Evolutionary conservation across 2,797 vertebrate species (phyloP).

Genomic region (Heterohyrax brucei): DNA sequence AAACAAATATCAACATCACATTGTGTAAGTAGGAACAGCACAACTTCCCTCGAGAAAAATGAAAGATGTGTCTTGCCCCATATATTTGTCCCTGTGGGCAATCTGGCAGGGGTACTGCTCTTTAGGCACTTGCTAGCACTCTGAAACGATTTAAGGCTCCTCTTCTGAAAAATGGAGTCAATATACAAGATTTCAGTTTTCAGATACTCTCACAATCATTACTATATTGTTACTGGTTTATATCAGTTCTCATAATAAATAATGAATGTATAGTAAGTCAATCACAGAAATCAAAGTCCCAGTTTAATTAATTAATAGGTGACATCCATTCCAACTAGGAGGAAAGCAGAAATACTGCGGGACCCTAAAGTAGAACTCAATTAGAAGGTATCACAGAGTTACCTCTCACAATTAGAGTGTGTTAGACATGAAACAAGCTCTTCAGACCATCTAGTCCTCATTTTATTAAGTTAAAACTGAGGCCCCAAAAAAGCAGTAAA

Average conservation of each 20-base stretch:
- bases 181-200: not conserved
- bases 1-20: constrained; percentile 27
- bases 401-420: not conserved
- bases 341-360: not conserved
- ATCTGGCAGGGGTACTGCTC: not conserved
- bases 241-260: constrained; percentile 57
- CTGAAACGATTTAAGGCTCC: not conserved
- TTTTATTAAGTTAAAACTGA: constrained; percentile 28
- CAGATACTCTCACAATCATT: constrained; percentile 31
- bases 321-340: not conserved
- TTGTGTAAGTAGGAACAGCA: not conserved
- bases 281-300: constrained; percentile 1
- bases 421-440: constrained; percentile 4
- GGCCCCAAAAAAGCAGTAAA: not conserved
- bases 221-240: not conserved
- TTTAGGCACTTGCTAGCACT: not conserved
- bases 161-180: not conserved
- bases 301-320: constrained; percentile 14
- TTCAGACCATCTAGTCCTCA: not conserved
- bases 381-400: not conserved
- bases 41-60: not conserved
- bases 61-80: not conserved
- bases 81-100: not conserved
- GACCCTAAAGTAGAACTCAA: not conserved
- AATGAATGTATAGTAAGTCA: constrained; percentile 5